Conservation (phyloP, 1,140 invertebrate genomes). For the Drosophila malerkotliana region DNA sequence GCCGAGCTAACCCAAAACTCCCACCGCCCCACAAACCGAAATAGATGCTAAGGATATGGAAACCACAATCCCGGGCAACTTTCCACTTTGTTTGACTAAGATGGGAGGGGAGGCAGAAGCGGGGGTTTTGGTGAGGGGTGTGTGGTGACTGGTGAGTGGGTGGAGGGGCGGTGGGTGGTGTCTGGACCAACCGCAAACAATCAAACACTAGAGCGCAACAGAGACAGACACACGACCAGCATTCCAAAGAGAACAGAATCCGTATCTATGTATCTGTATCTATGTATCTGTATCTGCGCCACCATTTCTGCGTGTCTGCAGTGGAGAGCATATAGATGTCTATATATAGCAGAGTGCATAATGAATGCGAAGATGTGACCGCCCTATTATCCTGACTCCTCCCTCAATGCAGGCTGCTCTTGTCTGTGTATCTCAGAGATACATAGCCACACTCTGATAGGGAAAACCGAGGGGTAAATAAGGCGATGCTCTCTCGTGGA, state of each 20-base stretch:
- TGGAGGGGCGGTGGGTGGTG: conserved; percentile 4
- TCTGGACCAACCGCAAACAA: conserved; percentile 50
- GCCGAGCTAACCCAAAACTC: conserved; percentile 25
- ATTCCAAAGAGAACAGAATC: conserved; percentile 39
- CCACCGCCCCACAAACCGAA: conserved; percentile 15
- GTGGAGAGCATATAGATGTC: conserved; percentile 1
- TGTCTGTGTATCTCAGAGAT: conserved; percentile 70
- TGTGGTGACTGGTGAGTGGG: background rate
- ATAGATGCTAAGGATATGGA: conserved; percentile 31
- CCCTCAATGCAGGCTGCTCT: conserved; percentile 51
- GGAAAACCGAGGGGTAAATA: conserved; percentile 62
- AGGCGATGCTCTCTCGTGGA: conserved; percentile 9
- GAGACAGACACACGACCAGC: conserved; percentile 23
- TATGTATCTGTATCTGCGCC: conserved; percentile 13
- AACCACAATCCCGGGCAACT: conserved; percentile 35
- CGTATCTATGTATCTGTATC: conserved; percentile 22
- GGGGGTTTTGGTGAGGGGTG: background rate
- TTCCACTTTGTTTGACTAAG: conserved; percentile 41
- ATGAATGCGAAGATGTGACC: conserved; percentile 81
- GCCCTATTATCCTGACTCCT: conserved; percentile 83
- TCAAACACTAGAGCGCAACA: conserved; percentile 34
- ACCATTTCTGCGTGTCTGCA: conserved; percentile 1
- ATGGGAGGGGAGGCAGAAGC: background rate
- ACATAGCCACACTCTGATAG: conserved; percentile 77
- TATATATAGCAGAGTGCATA: conserved; percentile 64